phyloP scores from a whole-genome alignment of 2,113 vertebrate species.

The Anhinga anhinga region DNA sequence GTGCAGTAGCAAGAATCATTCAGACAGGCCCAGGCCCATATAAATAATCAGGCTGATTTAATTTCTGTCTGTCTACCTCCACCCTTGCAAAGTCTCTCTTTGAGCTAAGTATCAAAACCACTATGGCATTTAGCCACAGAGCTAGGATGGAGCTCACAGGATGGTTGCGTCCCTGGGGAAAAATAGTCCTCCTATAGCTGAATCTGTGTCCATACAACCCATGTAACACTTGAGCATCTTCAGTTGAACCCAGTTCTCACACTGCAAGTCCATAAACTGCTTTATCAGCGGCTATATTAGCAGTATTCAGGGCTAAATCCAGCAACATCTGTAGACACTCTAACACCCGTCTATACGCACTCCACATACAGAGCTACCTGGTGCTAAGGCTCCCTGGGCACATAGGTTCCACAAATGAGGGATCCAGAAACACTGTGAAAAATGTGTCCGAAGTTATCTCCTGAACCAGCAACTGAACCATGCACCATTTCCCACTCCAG shows the following conservation, averaged over 20 bases:
- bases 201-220: background rate
- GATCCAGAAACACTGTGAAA: background rate
- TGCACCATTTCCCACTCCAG: background rate
- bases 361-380: background rate
- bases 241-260: background rate
- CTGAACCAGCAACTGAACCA: background rate
- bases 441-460: background rate
- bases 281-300: background rate
- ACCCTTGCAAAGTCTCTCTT: background rate
- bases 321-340: background rate
- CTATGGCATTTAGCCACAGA: background rate
- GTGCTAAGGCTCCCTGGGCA: background rate
- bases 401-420: background rate
- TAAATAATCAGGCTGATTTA: background rate
- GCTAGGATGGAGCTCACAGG: background rate
- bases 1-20: background rate
- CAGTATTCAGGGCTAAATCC: background rate
- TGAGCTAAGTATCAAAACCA: background rate
- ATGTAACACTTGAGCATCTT: background rate
- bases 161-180: background rate
- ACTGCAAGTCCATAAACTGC: background rate
- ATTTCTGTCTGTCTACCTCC: background rate
- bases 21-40: background rate
- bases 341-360: background rate
- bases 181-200: background rate